These are phyloP conservation scores for Drosophila tani DNA, from an alignment of 1,140 invertebrate species.

Conservation along the genomic window DNA sequence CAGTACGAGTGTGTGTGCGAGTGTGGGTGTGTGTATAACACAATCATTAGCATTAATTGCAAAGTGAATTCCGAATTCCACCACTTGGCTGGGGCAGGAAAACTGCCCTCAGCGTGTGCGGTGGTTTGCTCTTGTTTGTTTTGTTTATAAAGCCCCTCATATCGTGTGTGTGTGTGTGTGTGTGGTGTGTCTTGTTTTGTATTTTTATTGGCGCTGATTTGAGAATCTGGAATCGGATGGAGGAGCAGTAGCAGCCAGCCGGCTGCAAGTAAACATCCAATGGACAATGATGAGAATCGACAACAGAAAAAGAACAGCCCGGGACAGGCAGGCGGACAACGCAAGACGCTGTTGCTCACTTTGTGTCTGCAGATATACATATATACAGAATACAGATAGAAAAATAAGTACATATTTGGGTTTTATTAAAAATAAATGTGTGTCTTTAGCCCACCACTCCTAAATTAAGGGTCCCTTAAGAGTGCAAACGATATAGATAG, in stretches of 20 bases:
- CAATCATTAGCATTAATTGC: constrained; percentile 72
- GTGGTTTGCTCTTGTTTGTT: constrained; percentile 60
- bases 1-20: not conserved
- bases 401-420: not conserved
- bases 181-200: constrained; percentile 59
- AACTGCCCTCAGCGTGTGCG: constrained; percentile 44
- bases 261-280: constrained; percentile 65
- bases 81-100: constrained; percentile 9
- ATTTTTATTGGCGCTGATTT: constrained; percentile 62
- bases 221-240: constrained; percentile 28
- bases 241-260: constrained; percentile 25
- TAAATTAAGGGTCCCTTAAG: too few relatives aligned
- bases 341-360: constrained; percentile 62
- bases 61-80: constrained; percentile 32
- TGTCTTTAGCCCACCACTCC: too few relatives aligned
- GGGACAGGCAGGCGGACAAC: constrained; percentile 36
- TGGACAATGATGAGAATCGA: constrained; percentile 57
- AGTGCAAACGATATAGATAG: too few relatives aligned
- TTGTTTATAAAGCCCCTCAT: constrained; percentile 78
- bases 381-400: not conserved
- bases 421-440: too few relatives aligned
- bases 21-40: constrained; percentile 29
- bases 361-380: constrained; percentile 12
- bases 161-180: constrained; percentile 24
- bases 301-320: constrained; percentile 49